Evolutionary conservation across 2,888 invertebrate genomes (phyloP).

Genomic region (Melanargia galathea): DNA sequence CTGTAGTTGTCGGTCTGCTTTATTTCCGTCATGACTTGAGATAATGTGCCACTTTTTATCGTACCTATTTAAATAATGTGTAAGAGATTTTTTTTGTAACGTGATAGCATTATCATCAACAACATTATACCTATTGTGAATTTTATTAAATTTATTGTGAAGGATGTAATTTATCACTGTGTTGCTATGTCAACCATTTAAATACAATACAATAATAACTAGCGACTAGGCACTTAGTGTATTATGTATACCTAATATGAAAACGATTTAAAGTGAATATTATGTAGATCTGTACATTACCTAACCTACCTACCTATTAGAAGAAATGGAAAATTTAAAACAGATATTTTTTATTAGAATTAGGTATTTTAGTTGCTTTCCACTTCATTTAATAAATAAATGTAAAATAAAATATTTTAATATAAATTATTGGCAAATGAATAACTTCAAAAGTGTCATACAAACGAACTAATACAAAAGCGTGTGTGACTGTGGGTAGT

Average conservation of each 20-base stretch:
- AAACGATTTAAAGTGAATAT: too few relatives aligned
- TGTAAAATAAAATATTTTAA: neutral
- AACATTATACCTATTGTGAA: neutral
- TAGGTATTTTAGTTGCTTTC: too few relatives aligned
- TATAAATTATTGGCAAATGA: neutral
- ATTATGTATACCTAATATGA: too few relatives aligned
- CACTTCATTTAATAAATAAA: neutral
- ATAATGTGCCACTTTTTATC: neutral
- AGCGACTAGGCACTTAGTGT: neutral
- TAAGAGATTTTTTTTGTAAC: constrained; percentile 19
- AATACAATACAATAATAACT: neutral
- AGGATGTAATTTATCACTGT: neutral
- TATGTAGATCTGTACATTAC: too few relatives aligned
- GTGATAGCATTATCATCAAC: constrained; percentile 17
- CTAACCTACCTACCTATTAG: too few relatives aligned
- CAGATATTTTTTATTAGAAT: too few relatives aligned
- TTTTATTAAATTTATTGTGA: constrained; percentile 6
- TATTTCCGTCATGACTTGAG: constrained; percentile 18
- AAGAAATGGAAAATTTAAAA: too few relatives aligned
- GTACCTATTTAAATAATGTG: constrained; percentile 10
- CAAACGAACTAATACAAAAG: neutral
- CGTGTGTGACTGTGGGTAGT: neutral
- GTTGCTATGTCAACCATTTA: neutral
- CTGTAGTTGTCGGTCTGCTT: constrained; percentile 6
- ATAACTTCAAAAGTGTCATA: neutral